Percentiles rank a stretch among this genome's conserved stretches.
These are phyloP conservation scores for Scelioninae gen. 1 DNA, from an alignment of 2,888 invertebrate species.

Conservation along the genomic window DNA sequence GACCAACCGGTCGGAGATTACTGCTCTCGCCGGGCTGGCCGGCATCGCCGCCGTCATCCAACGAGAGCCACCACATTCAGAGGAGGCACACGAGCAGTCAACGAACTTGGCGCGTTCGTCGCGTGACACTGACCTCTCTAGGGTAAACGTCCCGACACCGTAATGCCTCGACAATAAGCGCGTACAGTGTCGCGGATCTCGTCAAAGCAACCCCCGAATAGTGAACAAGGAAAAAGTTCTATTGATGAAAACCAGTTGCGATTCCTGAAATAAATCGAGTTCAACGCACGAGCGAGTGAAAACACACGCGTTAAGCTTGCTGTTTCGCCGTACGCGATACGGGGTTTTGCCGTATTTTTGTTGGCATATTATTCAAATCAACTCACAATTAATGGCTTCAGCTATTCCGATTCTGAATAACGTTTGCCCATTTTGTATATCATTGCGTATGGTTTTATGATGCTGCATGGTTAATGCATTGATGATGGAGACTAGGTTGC, in stretches of 20 bases:
- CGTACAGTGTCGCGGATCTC: slow-evolving; percentile 35
- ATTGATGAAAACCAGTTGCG: slow-evolving; percentile 54
- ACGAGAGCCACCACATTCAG: slow-evolving; percentile 69
- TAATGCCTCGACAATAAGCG: slow-evolving; percentile 59
- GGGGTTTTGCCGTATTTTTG: too few species aligned
- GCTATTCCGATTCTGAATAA: slow-evolving; percentile 14
- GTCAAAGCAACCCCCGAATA: slow-evolving; percentile 55
- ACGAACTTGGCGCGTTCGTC: slow-evolving; percentile 78
- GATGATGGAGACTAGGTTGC: too few species aligned
- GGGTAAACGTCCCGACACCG: slow-evolving; percentile 77
- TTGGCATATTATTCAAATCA: slow-evolving; percentile 42
- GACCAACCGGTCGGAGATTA: slow-evolving; percentile 79
- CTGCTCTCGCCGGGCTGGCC: slow-evolving; percentile 50
- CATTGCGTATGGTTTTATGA: too few species aligned
- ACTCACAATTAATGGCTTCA: slow-evolving; percentile 18
- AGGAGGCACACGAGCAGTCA: slow-evolving; percentile 75
- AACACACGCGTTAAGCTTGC: slow-evolving; percentile 2
- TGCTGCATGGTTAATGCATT: too few species aligned
- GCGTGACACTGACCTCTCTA: slow-evolving; percentile 80
- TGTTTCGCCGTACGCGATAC: slow-evolving; percentile 16
- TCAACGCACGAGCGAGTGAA: slow-evolving; percentile 40
- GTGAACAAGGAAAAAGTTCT: slow-evolving; percentile 29
- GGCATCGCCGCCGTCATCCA: slow-evolving; percentile 68
- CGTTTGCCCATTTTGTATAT: slow-evolving; percentile 1
- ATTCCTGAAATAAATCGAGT: slow-evolving; percentile 53